Conservation (phyloP, 2,113 vertebrate genomes). For the Erythrolamprus reginae region DNA sequence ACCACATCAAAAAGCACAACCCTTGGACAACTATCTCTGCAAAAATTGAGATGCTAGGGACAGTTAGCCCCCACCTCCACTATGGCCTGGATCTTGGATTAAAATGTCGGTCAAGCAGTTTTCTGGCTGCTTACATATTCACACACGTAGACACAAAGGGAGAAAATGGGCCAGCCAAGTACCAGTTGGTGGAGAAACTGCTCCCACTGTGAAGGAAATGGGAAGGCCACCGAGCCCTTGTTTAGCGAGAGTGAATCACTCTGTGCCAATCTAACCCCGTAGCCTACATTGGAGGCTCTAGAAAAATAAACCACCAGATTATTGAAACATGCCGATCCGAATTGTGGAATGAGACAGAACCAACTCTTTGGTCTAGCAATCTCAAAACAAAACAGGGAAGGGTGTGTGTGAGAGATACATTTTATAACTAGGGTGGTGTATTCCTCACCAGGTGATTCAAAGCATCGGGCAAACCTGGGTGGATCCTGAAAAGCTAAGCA, state of each 20-base stretch:
- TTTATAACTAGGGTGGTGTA: not conserved
- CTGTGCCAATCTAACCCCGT: fast-evolving
- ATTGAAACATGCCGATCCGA: not conserved
- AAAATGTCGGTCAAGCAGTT: not conserved
- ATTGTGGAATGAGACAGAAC: not conserved
- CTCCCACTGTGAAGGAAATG: not conserved
- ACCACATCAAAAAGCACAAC: not conserved
- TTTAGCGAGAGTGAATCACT: slow-evolving; percentile 22
- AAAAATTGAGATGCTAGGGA: not conserved
- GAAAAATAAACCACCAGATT: not conserved
- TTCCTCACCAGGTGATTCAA: not conserved
- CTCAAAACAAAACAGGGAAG: not conserved
- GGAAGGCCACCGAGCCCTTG: slow-evolving; percentile 36
- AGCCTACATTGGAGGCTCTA: not conserved
- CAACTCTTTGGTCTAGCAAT: not conserved
- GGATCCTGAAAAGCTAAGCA: not conserved
- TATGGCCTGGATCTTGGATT: not conserved
- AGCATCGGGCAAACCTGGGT: not conserved
- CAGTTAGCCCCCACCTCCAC: not conserved
- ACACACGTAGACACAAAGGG: not conserved
- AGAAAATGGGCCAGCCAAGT: slow-evolving; percentile 5
- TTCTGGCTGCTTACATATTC: not conserved
- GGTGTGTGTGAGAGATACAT: fast-evolving
- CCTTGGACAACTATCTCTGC: not conserved
- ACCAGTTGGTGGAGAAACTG: not conserved